phyloP scores from a whole-genome alignment of 2,888 invertebrate species.

The Lycocerus yunnanus region DNA sequence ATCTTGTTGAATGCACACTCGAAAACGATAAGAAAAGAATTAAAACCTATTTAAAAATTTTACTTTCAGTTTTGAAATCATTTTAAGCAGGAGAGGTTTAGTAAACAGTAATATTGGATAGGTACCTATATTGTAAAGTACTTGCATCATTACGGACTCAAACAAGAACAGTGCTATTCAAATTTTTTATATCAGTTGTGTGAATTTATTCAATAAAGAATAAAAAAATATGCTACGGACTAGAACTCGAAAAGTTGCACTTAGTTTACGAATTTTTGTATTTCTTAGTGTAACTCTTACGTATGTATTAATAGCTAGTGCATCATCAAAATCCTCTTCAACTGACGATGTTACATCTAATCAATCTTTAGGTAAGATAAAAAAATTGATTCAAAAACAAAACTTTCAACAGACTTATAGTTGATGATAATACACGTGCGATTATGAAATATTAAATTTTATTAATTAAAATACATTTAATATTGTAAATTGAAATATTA shows the following conservation, averaged over 20 bases:
- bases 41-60: not conserved
- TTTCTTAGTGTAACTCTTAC: conserved; percentile 44
- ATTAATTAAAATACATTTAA: not conserved
- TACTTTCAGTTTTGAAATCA: not conserved
- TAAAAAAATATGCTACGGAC: conserved; percentile 20
- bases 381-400: not conserved
- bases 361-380: conserved; percentile 6
- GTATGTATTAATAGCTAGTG: conserved; percentile 43
- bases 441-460: not conserved
- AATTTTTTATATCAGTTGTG: not conserved
- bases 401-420: not conserved
- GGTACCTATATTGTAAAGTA: not conserved
- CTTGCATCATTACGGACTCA: not conserved
- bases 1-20: conserved; percentile 10
- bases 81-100: not conserved
- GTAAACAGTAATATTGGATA: not conserved
- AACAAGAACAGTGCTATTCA: not conserved
- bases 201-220: not conserved
- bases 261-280: conserved; percentile 47
- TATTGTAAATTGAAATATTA: not conserved
- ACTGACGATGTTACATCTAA: not conserved
- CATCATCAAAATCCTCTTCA: conserved; percentile 13
- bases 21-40: conserved; percentile 11
- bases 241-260: conserved; percentile 50
- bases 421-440: not conserved